Percentiles rank a stretch among this genome's conserved stretches.
Conservation (phyloP, 2,113 vertebrate genomes). For the Etia nguti region DNA sequence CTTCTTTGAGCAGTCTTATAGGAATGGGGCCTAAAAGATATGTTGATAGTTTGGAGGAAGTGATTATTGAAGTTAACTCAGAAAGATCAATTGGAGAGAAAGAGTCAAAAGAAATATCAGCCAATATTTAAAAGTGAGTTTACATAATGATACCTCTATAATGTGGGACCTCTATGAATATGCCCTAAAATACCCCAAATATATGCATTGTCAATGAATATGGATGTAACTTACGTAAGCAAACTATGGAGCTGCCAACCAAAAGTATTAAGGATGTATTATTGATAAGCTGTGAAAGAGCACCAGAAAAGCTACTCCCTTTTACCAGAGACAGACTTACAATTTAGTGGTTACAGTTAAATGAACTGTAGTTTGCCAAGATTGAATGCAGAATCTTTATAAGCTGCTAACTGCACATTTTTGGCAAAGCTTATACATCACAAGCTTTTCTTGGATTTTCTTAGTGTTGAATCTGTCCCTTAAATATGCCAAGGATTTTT, state of each 20-base stretch:
- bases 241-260: not conserved
- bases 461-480: not conserved
- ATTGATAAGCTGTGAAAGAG: not conserved
- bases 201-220: no score
- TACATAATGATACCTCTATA: not conserved
- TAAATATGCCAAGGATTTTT: not conserved
- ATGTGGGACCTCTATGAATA: not conserved
- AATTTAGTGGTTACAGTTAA: not conserved
- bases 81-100: not conserved
- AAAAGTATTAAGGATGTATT: not conserved
- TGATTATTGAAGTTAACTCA: not conserved
- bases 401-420: not conserved
- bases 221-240: not conserved
- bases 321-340: not conserved
- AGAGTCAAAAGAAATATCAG: not conserved
- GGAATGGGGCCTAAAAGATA: not conserved
- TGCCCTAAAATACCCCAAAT: no score
- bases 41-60: not conserved
- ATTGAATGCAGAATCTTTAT: not conserved
- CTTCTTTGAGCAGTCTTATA: no score
- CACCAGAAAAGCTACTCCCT: not conserved
- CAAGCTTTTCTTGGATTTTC: not conserved
- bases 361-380: not conserved
- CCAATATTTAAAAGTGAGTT: not conserved
- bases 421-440: not conserved